These are phyloP conservation scores for Rhabdophis nuchalis DNA, from an alignment of 2,797 vertebrate species.

Conservation along the genomic window DNA sequence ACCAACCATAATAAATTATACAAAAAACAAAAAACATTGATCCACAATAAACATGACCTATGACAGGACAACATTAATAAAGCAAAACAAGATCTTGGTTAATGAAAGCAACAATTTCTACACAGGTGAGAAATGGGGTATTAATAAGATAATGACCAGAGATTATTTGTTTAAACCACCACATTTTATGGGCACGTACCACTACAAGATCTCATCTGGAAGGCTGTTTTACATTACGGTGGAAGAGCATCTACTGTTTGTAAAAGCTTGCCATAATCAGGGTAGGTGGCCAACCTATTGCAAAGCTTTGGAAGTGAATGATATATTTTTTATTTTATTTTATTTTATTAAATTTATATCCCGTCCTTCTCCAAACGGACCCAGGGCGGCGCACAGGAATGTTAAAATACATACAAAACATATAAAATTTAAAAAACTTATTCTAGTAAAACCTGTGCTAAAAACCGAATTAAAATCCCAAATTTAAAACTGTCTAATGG, in stretches of 20 bases:
- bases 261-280: background rate
- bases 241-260: background rate
- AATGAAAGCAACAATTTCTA: background rate
- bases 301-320: background rate
- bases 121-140: background rate
- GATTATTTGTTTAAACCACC: background rate
- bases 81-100: background rate
- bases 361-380: no score
- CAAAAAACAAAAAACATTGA: background rate
- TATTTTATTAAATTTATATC: no score
- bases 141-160: background rate
- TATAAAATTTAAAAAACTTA: no score
- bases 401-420: no score
- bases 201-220: background rate
- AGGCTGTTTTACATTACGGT: background rate
- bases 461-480: no score
- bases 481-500: no score
- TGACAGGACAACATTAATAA: background rate
- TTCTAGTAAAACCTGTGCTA: no score
- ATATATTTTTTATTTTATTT: no score
- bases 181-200: background rate
- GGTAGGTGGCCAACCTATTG: background rate
- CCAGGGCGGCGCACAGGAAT: no score
- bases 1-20: background rate
- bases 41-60: background rate